Evolutionary conservation across 2,113 vertebrate species (phyloP).

Genomic region (Delphinapterus leucas): DNA sequence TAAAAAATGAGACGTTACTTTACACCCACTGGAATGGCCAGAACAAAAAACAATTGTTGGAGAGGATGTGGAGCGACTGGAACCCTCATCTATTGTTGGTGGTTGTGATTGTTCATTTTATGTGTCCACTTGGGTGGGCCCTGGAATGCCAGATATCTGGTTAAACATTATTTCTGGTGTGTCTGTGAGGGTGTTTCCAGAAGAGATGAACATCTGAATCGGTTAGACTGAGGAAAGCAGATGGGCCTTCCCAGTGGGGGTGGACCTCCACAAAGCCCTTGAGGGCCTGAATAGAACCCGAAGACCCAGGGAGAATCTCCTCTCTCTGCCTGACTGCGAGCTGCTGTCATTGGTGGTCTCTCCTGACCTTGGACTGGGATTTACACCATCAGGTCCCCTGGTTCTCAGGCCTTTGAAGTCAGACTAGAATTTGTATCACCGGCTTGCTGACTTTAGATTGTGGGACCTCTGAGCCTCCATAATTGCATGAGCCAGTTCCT

Average conservation of each 20-base stretch:
- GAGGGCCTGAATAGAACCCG: background rate
- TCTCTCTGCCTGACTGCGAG: background rate
- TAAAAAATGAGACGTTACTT: background rate
- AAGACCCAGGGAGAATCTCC: background rate
- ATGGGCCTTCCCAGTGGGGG: background rate
- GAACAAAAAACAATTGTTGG: background rate
- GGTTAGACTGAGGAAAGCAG: background rate
- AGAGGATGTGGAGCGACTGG: background rate
- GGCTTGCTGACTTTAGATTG: background rate
- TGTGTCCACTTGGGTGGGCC: background rate
- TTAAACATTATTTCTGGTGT: too few species aligned
- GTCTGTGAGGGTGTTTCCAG: too few species aligned
- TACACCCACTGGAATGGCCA: background rate
- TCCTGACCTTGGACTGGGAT: background rate
- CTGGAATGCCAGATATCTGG: background rate
- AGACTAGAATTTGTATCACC: background rate
- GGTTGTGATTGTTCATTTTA: background rate
- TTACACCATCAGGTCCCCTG: background rate
- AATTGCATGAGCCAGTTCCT: background rate
- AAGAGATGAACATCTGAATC: background rate
- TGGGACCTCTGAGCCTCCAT: background rate
- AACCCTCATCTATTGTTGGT: background rate
- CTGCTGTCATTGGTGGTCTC: background rate
- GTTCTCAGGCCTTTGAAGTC: background rate
- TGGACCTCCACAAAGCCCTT: background rate